These are phyloP conservation scores for Typhlichthys eigenmanni DNA, from an alignment of 2,797 vertebrate species.

Conservation along the genomic window DNA sequence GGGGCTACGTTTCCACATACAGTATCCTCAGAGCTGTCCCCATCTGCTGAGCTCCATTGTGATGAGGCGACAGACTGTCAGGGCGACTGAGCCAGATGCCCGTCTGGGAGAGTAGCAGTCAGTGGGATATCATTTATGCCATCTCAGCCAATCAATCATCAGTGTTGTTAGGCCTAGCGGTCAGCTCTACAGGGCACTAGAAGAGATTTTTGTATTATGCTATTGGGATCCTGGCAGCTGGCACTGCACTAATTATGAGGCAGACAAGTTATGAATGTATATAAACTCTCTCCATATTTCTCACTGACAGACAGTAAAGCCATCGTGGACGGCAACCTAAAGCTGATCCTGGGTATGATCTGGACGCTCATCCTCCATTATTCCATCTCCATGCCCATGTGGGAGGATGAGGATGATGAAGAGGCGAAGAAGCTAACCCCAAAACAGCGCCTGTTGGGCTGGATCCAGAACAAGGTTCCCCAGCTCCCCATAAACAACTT, in stretches of 20 bases:
- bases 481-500: slow-evolving; percentile 95
- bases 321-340: slow-evolving; percentile 94
- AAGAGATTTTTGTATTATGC: slow-evolving; percentile 17
- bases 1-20: slow-evolving; percentile 61
- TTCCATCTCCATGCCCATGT: slow-evolving; percentile 98
- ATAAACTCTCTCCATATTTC: slow-evolving; percentile 30
- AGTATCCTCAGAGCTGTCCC: slow-evolving; percentile 69
- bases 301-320: slow-evolving; percentile 87
- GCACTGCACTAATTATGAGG: neutral
- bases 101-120: slow-evolving; percentile 52
- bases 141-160: slow-evolving; percentile 67
- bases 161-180: slow-evolving; percentile 58
- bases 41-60: slow-evolving; percentile 64
- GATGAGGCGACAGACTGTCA: slow-evolving; percentile 72
- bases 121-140: slow-evolving; percentile 45
- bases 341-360: slow-evolving; percentile 93
- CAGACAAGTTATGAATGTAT: slow-evolving; percentile 8
- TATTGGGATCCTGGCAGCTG: neutral
- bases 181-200: slow-evolving; percentile 36
- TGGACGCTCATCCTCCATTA: slow-evolving; percentile 98
- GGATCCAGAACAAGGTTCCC: slow-evolving; percentile 96
- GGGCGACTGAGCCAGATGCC: slow-evolving; percentile 69
- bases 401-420: slow-evolving; percentile 94
- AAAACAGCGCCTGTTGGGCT: slow-evolving; percentile 92
- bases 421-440: slow-evolving; percentile 90